Evolutionary conservation across 1,140 invertebrate genomes (phyloP).

Genomic region (Lepeophtheirus salmonis): DNA sequence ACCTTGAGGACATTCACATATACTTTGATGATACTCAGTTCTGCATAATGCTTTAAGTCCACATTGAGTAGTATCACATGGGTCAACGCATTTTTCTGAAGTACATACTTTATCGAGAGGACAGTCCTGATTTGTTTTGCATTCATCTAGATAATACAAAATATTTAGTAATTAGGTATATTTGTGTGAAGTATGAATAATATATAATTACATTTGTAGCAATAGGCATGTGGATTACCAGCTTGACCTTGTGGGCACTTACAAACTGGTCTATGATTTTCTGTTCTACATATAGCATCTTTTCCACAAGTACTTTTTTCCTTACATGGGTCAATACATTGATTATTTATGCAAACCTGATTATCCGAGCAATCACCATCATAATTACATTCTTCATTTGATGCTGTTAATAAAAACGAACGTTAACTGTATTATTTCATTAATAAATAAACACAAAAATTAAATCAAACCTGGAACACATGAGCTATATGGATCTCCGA

Average conservation of each 20-base stretch:
- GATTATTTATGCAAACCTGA: conserved; percentile 34
- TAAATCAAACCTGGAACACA: conserved; percentile 26
- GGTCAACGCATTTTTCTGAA: conserved; percentile 23
- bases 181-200: not conserved
- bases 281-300: conserved; percentile 51
- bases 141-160: conserved; percentile 20
- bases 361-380: conserved; percentile 45
- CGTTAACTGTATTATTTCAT: not conserved
- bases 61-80: conserved; percentile 32
- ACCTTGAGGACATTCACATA: conserved; percentile 61
- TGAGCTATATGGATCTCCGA: conserved; percentile 34
- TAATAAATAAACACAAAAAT: not conserved
- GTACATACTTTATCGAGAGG: conserved; percentile 24
- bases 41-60: conserved; percentile 57
- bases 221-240: conserved; percentile 27
- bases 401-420: conserved; percentile 24
- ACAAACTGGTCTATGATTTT: conserved; percentile 50
- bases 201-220: conserved; percentile 7
- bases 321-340: conserved; percentile 38
- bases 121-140: conserved; percentile 25
- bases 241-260: conserved; percentile 44
- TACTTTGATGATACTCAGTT: conserved; percentile 31
- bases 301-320: conserved; percentile 47
- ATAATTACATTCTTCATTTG: not conserved
- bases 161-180: conserved; percentile 21